Conservation (phyloP, 2,113 vertebrate genomes). For the Heteronetta atricapilla region DNA sequence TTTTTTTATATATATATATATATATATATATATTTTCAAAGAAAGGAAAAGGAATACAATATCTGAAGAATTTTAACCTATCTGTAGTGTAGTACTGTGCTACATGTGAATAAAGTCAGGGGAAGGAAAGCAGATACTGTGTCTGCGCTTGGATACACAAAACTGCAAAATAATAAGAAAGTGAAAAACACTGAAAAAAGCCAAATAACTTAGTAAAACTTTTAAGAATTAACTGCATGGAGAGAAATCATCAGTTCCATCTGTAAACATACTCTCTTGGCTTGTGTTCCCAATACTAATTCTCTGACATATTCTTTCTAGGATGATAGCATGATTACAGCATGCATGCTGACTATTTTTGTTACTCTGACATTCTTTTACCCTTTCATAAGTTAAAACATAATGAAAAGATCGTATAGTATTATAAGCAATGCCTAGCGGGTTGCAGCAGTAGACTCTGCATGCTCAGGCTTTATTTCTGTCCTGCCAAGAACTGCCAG, state of each 20-base stretch:
- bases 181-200: background rate
- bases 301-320: background rate
- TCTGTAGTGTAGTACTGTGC: background rate
- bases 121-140: background rate
- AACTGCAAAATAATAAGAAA: background rate
- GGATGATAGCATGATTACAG: background rate
- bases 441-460: background rate
- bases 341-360: background rate
- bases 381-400: constrained; percentile 19
- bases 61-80: background rate
- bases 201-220: background rate
- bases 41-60: background rate
- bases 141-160: background rate
- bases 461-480: background rate
- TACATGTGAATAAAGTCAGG: background rate
- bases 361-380: constrained; percentile 19
- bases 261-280: background rate
- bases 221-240: background rate
- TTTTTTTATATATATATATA: no score
- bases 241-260: background rate
- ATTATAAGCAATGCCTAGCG: background rate
- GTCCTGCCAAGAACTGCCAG: background rate
- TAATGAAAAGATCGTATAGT: background rate
- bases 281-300: background rate
- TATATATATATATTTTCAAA: no score